These are phyloP conservation scores for Amitus sp. DNA, from an alignment of 2,888 invertebrate genomes.

Conservation along the genomic window DNA sequence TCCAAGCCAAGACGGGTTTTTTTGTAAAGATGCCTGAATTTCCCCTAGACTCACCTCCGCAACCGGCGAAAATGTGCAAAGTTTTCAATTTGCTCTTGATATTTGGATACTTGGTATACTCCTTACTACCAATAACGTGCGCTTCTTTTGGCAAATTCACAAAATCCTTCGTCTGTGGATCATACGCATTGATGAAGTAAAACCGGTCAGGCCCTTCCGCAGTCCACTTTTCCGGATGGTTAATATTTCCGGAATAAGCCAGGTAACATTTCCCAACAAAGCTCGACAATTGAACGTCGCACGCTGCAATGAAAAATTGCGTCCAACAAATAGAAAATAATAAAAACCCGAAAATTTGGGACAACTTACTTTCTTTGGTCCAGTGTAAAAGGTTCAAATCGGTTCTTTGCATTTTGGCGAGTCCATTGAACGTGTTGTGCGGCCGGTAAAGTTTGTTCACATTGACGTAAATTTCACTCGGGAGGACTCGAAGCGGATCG, in stretches of 20 bases:
- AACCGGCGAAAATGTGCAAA: slow-evolving; percentile 87
- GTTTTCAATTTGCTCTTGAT: slow-evolving; percentile 71
- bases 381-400: slow-evolving; percentile 82
- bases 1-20: too few species aligned
- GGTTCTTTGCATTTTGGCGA: slow-evolving; percentile 69
- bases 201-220: slow-evolving; percentile 75
- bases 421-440: slow-evolving; percentile 76
- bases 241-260: slow-evolving; percentile 72
- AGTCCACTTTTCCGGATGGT: slow-evolving; percentile 71
- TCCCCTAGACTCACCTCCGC: slow-evolving; percentile 73
- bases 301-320: slow-evolving; percentile 60
- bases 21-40: too few species aligned
- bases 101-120: slow-evolving; percentile 72
- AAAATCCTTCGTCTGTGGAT: slow-evolving; percentile 69
- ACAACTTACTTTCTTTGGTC: slow-evolving; percentile 74
- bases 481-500: too few species aligned
- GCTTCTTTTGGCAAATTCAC: slow-evolving; percentile 73
- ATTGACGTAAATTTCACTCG: slow-evolving; percentile 74
- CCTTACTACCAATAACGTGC: slow-evolving; percentile 70
- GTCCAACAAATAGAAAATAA: too few species aligned
- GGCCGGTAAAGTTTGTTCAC: slow-evolving; percentile 80
- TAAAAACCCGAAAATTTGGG: too few species aligned
- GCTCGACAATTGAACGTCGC: slow-evolving; percentile 69
- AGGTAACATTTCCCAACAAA: slow-evolving; percentile 79
- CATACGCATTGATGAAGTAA: slow-evolving; percentile 79